Evolutionary conservation across 2,888 invertebrate genomes (phyloP).

Genomic region (Drosophila multiciliata): DNA sequence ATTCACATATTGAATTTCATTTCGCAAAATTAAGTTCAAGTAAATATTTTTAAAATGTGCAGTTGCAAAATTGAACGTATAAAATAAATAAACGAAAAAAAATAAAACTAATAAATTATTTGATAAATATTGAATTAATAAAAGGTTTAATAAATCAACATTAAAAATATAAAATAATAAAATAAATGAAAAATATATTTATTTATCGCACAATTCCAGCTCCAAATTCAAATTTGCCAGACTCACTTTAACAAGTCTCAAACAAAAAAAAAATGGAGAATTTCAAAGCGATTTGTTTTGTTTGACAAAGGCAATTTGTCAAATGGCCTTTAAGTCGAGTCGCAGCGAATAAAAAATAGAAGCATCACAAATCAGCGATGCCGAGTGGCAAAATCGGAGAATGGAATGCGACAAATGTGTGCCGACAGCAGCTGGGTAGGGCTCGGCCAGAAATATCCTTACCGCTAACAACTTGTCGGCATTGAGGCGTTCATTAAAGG

Average conservation of each 20-base stretch:
- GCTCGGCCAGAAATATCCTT: slow-evolving; percentile 32
- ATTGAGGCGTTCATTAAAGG: slow-evolving; percentile 71
- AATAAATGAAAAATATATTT: no score
- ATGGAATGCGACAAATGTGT: slow-evolving; percentile 48
- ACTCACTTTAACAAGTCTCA: neutral
- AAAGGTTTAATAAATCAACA: no score
- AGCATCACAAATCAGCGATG: slow-evolving; percentile 49
- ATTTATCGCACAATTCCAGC: neutral
- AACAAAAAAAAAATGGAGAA: neutral
- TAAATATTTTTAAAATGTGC: neutral
- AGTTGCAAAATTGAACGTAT: no score
- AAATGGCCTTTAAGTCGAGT: slow-evolving; percentile 32
- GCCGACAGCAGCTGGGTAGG: slow-evolving; percentile 23
- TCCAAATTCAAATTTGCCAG: neutral
- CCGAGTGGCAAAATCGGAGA: slow-evolving; percentile 17
- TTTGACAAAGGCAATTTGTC: slow-evolving; percentile 39
- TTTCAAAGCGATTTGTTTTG: neutral
- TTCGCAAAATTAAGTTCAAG: slow-evolving; percentile 7
- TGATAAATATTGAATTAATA: neutral
- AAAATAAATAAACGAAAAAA: neutral
- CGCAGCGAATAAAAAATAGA: slow-evolving; percentile 14
- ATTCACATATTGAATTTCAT: slow-evolving; percentile 55
- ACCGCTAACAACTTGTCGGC: slow-evolving; percentile 57
- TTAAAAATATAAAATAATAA: no score
- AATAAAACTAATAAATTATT: neutral